Evolutionary conservation across 2,888 invertebrate species (phyloP).

Genomic region (Mythimna albipuncta): DNA sequence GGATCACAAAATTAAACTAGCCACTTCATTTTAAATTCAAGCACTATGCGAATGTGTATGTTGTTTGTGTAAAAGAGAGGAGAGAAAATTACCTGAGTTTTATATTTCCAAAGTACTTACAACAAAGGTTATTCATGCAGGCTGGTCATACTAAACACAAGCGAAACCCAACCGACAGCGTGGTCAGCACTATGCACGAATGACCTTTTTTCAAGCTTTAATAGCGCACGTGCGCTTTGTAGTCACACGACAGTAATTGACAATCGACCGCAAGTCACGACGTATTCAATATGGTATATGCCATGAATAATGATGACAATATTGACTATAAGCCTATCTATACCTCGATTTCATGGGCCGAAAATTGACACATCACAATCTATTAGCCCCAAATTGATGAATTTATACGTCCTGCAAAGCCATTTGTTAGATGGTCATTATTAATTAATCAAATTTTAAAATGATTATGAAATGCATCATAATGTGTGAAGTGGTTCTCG

Average conservation of each 20-base stretch:
- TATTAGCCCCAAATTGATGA: conserved; percentile 32
- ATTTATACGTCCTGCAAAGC: not conserved
- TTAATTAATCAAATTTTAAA: conserved; percentile 8
- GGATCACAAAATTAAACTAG: conserved; percentile 69
- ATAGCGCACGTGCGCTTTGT: conserved; percentile 81
- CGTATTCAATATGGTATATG: conserved; percentile 76
- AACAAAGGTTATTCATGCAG: conserved; percentile 64
- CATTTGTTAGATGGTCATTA: not conserved
- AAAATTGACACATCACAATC: conserved; percentile 27
- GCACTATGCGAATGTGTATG: conserved; percentile 54
- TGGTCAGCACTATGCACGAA: conserved; percentile 79
- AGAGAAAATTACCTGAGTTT: conserved; percentile 18
- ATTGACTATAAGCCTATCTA: conserved; percentile 62
- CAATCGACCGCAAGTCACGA: conserved; percentile 87
- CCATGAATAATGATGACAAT: conserved; percentile 82
- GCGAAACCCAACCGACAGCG: conserved; percentile 64
- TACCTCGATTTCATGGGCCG: conserved; percentile 36
- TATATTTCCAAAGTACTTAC: conserved; percentile 25
- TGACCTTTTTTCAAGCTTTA: conserved; percentile 81
- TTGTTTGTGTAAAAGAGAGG: conserved; percentile 38
- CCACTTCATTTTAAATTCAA: conserved; percentile 65
- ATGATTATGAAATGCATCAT: not conserved
- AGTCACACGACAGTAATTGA: conserved; percentile 85
- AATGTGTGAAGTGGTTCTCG: not conserved
- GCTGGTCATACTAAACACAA: conserved; percentile 63